phyloP scores from a whole-genome alignment of 2,113 vertebrate genomes.

The Elaphurus davidianus region DNA sequence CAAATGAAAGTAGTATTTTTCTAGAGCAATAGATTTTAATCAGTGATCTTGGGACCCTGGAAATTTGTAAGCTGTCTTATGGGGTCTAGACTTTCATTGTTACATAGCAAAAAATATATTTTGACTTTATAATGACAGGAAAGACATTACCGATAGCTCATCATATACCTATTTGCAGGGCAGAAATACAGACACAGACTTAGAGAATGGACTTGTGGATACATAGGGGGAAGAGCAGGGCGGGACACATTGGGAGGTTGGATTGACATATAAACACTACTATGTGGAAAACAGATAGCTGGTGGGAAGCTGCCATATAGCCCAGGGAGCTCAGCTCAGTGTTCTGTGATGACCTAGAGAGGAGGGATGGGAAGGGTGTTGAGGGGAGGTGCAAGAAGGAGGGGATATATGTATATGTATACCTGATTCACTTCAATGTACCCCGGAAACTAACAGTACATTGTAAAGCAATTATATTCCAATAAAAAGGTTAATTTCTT shows the following conservation, averaged over 20 bases:
- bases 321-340: neutral
- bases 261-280: neutral
- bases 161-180: neutral
- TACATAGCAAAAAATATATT: neutral
- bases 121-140: neutral
- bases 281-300: neutral
- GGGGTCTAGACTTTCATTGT: neutral
- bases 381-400: neutral
- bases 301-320: neutral
- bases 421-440: neutral
- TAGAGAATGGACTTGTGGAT: neutral
- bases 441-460: neutral
- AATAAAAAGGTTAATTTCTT: neutral
- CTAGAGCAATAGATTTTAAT: neutral
- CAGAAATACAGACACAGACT: neutral
- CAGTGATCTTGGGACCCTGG: neutral
- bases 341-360: neutral
- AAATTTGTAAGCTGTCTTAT: neutral
- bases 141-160: neutral
- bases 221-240: neutral
- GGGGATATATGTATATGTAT: neutral
- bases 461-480: neutral
- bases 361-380: neutral
- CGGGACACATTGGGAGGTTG: neutral
- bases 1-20: constrained; percentile 4